These are phyloP conservation scores for Hypotaenidia philippensis DNA, from an alignment of 2,797 vertebrate genomes.

Conservation along the genomic window DNA sequence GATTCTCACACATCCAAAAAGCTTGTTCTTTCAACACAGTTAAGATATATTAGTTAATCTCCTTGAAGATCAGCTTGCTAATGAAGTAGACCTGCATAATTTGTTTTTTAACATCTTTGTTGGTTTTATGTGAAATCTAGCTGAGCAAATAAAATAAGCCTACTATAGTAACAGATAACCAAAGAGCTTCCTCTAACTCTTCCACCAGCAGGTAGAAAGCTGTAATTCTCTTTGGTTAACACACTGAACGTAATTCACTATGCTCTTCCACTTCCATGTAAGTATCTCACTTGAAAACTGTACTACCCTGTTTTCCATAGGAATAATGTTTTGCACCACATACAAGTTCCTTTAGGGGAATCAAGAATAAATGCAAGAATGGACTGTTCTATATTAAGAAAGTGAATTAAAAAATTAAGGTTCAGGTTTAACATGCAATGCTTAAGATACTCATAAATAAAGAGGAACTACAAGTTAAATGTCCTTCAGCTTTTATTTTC, in stretches of 20 bases:
- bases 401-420: neutral
- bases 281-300: neutral
- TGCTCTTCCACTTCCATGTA: neutral
- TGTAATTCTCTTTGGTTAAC: neutral
- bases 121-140: neutral
- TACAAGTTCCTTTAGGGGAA: neutral
- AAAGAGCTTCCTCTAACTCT: neutral
- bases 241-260: neutral
- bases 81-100: neutral
- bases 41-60: neutral
- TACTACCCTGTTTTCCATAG: neutral
- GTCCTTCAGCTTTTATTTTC: neutral
- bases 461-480: neutral
- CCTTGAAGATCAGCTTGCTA: neutral
- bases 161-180: neutral
- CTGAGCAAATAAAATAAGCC: neutral
- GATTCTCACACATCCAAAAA: neutral
- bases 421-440: neutral
- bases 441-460: neutral
- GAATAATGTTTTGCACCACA: neutral
- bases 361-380: neutral
- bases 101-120: neutral
- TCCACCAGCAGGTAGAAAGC: neutral
- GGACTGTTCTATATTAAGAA: neutral
- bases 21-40: neutral